These are phyloP conservation scores for Ptychochromis oligacanthus DNA, from an alignment of 2,113 vertebrate species.

Conservation along the genomic window DNA sequence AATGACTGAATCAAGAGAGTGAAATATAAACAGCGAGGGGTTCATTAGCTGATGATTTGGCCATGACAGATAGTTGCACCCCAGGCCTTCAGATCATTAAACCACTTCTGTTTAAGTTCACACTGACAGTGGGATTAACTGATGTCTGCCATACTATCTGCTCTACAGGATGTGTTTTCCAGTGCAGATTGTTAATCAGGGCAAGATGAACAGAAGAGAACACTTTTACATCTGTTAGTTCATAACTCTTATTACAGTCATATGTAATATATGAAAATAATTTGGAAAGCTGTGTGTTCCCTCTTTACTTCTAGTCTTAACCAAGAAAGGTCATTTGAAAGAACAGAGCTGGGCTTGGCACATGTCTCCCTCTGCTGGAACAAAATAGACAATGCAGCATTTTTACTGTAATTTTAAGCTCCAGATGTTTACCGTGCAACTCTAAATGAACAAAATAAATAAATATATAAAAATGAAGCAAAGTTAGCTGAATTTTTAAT, in stretches of 20 bases:
- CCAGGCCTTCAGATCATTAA: conserved; percentile 33
- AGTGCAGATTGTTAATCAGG: not conserved
- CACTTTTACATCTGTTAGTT: not conserved
- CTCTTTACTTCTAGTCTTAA: not conserved
- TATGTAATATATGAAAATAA: not conserved
- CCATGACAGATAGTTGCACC: conserved; percentile 39
- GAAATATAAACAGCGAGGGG: conserved; percentile 56
- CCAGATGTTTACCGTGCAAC: not conserved
- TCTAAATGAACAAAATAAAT: not conserved
- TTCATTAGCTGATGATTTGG: conserved; percentile 59
- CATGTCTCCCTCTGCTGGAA: conserved; percentile 45
- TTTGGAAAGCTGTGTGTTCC: not conserved
- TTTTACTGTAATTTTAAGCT: not conserved
- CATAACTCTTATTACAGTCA: too few relatives aligned
- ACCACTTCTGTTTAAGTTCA: conserved; percentile 48
- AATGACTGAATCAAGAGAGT: conserved; percentile 26
- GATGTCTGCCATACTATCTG: conserved; percentile 29
- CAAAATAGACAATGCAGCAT: not conserved
- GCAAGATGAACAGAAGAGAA: not conserved
- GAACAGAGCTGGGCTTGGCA: not conserved
- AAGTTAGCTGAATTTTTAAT: not conserved
- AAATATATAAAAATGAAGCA: not conserved
- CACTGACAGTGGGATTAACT: conserved; percentile 34
- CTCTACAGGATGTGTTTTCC: conserved; percentile 1
- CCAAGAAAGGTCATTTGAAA: not conserved